Base-by-base conservation (phyloP, 2,888 invertebrate genomes). In the Elegia similella region DNA sequence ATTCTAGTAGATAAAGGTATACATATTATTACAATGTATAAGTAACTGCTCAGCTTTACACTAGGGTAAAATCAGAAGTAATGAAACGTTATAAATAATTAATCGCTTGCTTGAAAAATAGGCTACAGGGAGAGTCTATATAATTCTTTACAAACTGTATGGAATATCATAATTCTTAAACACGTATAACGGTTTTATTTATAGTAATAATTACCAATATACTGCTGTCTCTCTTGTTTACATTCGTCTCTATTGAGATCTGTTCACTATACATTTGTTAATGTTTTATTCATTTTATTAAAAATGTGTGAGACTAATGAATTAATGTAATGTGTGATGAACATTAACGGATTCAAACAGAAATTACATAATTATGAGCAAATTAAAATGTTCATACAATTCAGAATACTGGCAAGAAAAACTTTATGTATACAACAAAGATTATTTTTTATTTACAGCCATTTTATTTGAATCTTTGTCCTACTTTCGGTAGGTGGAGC, bases 81-180 rank as follows among this genome's bases (percentile, higher is more conserved):
- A 34, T 34, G 12, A 16, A n/a, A 38, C n/a, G 16, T 6, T 50
- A 34, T 34, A 34, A 17, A 17, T 30, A 48, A 7, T 30, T 16
- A n/a, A 12, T 48, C 12, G 32, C 50, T 50, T 17, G 34, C 34
- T 50, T 50, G 34, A 50, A 50, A 50, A 50, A 50, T 34, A 34
- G 34, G 34, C 50, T 50, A 50, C 34, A 50, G 34, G 34, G 6
- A n/a, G 34, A 16, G 34, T 17, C 13, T 34, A 38, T 6, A 34
- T 32, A n/a, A n/a, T 38, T 34, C 16, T 16, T 16, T 34, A 10
- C 15, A 32, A 48, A 48, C 38, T n/a, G 12, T n/a, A 38, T 12
- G n/a, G 12, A 38, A 38, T 50, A 50, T 50, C 34, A 50, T 50
- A 50, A 1, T 50, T 34, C 34, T n/a, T 12, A 17, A 17, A 32